These are phyloP conservation scores for Drosophila varians DNA, from an alignment of 1,140 invertebrate species.

Conservation along the genomic window DNA sequence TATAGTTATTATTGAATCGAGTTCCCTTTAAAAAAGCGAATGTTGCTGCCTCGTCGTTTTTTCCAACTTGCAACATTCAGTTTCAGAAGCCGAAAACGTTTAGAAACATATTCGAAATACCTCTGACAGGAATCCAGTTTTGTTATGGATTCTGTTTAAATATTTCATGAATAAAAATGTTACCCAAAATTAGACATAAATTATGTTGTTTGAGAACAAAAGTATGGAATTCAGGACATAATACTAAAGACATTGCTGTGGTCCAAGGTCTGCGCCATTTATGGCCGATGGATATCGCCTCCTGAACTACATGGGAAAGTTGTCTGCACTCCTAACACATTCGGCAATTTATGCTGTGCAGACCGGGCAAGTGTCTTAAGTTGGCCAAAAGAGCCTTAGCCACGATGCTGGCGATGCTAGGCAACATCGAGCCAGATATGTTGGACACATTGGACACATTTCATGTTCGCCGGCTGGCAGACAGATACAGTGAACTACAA, in stretches of 20 bases:
- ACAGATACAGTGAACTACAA: constrained; percentile 51
- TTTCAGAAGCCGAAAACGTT: not conserved
- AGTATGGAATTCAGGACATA: constrained; percentile 28
- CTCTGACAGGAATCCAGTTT: not conserved
- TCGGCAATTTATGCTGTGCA: constrained; percentile 26
- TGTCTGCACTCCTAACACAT: constrained; percentile 37
- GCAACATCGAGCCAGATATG: constrained; percentile 14
- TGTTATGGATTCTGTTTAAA: not conserved
- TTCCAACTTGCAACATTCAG: not conserved
- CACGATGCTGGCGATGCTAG: constrained; percentile 4
- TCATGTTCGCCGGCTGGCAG: constrained; percentile 40
- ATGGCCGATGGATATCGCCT: constrained; percentile 20
- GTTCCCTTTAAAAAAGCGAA: not conserved
- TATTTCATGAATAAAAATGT: not conserved
- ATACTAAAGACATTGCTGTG: constrained; percentile 1
- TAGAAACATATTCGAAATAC: not conserved
- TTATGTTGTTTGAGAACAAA: not conserved
- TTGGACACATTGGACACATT: constrained; percentile 52
- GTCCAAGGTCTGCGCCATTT: constrained; percentile 35
- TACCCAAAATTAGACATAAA: not conserved
- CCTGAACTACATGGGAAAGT: constrained; percentile 38
- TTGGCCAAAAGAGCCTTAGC: constrained; percentile 13
- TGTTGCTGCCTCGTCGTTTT: too few relatives aligned
- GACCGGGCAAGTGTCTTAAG: constrained; percentile 4
- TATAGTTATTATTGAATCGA: too few relatives aligned